phyloP scores from a whole-genome alignment of 35 echinoderm and acorn worm genomes.

The Chiridota heheva region DNA sequence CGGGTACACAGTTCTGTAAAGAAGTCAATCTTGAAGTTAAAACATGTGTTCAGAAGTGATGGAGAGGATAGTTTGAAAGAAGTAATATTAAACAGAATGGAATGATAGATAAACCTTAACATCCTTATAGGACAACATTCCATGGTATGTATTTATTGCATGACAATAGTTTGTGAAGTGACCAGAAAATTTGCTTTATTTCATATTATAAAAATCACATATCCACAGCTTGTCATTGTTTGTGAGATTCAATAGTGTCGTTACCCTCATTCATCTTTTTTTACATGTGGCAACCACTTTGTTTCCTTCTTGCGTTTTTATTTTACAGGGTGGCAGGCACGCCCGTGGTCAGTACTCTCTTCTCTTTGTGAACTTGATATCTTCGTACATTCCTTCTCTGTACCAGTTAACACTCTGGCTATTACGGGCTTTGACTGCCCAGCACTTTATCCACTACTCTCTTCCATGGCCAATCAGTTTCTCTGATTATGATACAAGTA shows the following conservation, averaged over 20 bases:
- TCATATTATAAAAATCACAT: background rate
- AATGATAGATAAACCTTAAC: too few species aligned
- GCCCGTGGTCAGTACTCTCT: conserved; percentile 44
- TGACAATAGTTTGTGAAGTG: too few species aligned
- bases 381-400: conserved; percentile 35
- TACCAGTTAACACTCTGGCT: conserved; percentile 35
- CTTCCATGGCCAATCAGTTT: conserved; percentile 26
- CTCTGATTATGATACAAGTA: conserved; percentile 38
- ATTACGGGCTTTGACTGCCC: conserved; percentile 26
- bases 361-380: conserved; percentile 36
- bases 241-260: background rate
- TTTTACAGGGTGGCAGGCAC: conserved; percentile 37
- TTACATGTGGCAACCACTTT: background rate
- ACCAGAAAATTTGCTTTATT: background rate
- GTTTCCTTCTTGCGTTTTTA: conserved; percentile 23
- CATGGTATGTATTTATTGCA: too few species aligned
- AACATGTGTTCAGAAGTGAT: too few species aligned
- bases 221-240: background rate
- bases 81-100: too few species aligned
- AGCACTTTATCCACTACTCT: conserved; percentile 28
- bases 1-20: too few species aligned
- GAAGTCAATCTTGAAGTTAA: too few species aligned
- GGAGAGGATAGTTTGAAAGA: too few species aligned
- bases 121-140: too few species aligned
- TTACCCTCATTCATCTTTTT: background rate